Percentiles rank a stretch among this genome's conserved stretches.
phyloP scores from a whole-genome alignment of 2,797 vertebrate genomes.

The Onychomys torridus region DNA sequence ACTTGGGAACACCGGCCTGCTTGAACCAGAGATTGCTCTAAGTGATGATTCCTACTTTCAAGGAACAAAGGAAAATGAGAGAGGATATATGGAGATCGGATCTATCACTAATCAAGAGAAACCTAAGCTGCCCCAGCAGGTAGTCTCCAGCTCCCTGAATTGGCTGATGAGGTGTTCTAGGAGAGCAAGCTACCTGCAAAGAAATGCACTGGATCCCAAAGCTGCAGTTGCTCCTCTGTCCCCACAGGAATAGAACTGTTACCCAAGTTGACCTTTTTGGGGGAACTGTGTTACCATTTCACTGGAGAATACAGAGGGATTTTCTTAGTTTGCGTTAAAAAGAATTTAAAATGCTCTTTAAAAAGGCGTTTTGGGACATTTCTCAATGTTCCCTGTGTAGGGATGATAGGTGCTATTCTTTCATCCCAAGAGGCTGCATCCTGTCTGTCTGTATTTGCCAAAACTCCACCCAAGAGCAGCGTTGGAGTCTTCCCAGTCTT shows the following conservation, averaged over 20 bases:
- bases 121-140: rapidly evolving
- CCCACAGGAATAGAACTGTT: background rate
- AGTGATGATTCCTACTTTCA: background rate
- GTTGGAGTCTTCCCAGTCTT: background rate
- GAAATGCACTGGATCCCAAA: background rate
- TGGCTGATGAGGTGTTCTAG: rapidly evolving
- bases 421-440: background rate
- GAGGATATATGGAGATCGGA: too few relatives aligned
- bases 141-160: rapidly evolving
- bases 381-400: background rate
- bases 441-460: background rate
- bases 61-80: background rate
- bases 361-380: background rate
- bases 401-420: background rate
- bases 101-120: background rate
- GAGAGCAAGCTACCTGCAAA: background rate
- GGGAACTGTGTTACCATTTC: background rate
- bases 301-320: background rate
- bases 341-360: background rate
- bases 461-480: background rate
- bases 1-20: background rate
- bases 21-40: background rate
- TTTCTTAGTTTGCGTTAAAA: background rate
- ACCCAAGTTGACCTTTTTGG: background rate
- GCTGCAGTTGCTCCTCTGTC: background rate